Percentiles rank a stretch among this genome's conserved stretches.
These are phyloP conservation scores for Lithophane semibrunnea DNA, from an alignment of 2,888 invertebrate species.

Conservation along the genomic window DNA sequence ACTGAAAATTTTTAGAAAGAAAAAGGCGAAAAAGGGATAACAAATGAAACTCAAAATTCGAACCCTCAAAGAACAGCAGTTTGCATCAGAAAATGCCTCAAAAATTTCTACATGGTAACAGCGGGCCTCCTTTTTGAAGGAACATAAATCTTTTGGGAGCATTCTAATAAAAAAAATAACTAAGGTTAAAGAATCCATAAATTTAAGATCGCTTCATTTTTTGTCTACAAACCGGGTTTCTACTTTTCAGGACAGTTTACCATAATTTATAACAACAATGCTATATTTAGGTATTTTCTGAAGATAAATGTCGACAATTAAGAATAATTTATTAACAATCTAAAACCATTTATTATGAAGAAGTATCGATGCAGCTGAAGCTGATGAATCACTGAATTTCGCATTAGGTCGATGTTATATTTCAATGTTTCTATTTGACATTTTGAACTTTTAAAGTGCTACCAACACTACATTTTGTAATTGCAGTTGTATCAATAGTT, in stretches of 20 bases:
- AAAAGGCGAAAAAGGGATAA: accelerated
- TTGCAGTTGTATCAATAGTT: slow-evolving; percentile 2
- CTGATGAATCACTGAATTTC: slow-evolving; percentile 41
- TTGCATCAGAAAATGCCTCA: background rate
- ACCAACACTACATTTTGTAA: slow-evolving; percentile 2
- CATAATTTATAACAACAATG: slow-evolving; percentile 30
- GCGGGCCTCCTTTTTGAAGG: background rate
- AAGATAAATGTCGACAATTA: slow-evolving; percentile 36
- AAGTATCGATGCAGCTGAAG: slow-evolving; percentile 24
- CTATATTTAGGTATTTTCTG: slow-evolving; percentile 17
- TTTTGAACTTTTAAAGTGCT: slow-evolving; percentile 14
- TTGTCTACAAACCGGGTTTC: slow-evolving; percentile 16
- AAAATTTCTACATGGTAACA: background rate
- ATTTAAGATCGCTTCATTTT: slow-evolving; percentile 15
- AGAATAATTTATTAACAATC: slow-evolving; percentile 47
- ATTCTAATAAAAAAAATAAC: slow-evolving; percentile 23
- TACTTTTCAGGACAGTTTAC: slow-evolving; percentile 30
- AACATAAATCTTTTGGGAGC: slow-evolving; percentile 13
- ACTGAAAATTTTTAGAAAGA: background rate
- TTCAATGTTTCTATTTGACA: slow-evolving; percentile 19
- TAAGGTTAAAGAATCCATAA: slow-evolving; percentile 21
- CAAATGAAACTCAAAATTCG: background rate
- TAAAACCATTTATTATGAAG: slow-evolving; percentile 35
- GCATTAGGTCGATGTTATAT: slow-evolving; percentile 31
- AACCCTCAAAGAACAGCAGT: background rate